A percentile compares a stretch with the other conserved stretches of the same genome.
These are phyloP conservation scores for Cherax quadricarinatus DNA, from an alignment of 1,140 invertebrate genomes.

Conservation along the genomic window DNA sequence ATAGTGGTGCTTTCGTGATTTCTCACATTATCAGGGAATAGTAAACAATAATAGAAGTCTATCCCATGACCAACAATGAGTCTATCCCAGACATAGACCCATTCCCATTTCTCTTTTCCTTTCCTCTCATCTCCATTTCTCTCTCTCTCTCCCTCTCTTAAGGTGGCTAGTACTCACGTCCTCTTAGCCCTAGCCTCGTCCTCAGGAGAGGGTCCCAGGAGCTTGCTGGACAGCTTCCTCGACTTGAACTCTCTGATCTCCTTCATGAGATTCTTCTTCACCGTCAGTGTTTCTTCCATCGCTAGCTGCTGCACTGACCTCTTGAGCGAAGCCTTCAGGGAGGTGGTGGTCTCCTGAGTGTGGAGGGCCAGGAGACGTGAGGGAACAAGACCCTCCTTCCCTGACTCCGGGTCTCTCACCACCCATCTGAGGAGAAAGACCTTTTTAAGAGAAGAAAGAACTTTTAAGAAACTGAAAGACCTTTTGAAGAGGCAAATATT, in stretches of 20 bases:
- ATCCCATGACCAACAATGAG: too few species aligned
- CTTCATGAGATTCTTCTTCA: constrained; percentile 63
- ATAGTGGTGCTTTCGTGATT: too few species aligned
- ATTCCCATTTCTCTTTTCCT: not conserved
- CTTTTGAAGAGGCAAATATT: too few species aligned
- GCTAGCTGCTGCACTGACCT: constrained; percentile 52
- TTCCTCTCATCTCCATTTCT: not conserved
- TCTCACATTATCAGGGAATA: too few species aligned
- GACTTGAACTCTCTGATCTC: constrained; percentile 63
- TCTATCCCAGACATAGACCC: not conserved
- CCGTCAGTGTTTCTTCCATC: constrained; percentile 48
- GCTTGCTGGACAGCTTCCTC: constrained; percentile 54
- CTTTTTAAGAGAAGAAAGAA: too few species aligned
- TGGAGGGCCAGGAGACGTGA: constrained; percentile 15
- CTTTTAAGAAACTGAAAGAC: not conserved
- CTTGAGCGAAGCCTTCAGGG: constrained; percentile 41
- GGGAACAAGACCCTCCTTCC: constrained; percentile 50
- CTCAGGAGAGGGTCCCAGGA: constrained; percentile 62
- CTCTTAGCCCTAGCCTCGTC: constrained; percentile 69
- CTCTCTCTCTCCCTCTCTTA: too few species aligned
- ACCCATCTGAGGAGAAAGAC: constrained; percentile 40
- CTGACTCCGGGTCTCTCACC: constrained; percentile 36
- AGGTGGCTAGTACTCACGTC: constrained; percentile 32
- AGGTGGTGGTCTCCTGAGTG: constrained; percentile 15
- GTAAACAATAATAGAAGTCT: too few species aligned